Evolutionary conservation across 1,140 invertebrate species (phyloP).

Genomic region (Drosophila pseudoananassae): DNA sequence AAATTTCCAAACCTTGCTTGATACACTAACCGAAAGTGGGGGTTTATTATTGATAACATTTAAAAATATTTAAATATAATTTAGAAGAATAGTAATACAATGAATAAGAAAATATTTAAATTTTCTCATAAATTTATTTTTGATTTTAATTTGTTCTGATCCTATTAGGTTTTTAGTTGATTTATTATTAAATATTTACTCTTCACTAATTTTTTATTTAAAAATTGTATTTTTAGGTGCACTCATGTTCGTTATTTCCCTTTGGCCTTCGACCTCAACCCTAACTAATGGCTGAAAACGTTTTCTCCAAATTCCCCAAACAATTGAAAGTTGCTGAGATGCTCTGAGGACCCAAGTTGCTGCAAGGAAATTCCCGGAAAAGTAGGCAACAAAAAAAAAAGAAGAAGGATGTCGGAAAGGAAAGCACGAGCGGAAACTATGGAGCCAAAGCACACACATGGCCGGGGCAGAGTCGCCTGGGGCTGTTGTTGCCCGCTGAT

Average conservation of each 20-base stretch:
- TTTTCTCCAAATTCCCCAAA: constrained; percentile 66
- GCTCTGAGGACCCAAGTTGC: neutral
- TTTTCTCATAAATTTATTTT: no score
- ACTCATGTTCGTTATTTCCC: neutral
- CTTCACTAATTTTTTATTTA: neutral
- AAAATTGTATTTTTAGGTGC: constrained; percentile 3
- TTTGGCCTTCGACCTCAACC: constrained; percentile 15
- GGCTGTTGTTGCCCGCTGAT: constrained; percentile 40
- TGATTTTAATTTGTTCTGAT: no score
- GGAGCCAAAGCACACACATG: constrained; percentile 21
- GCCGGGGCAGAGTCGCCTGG: neutral
- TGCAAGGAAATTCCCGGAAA: constrained; percentile 7
- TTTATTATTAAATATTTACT: neutral
- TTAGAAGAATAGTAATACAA: neutral
- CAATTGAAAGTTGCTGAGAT: constrained; percentile 64
- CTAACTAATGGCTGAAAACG: constrained; percentile 70
- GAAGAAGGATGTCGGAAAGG: neutral
- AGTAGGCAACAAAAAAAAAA: neutral
- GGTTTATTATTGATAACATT: neutral
- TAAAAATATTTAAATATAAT: neutral
- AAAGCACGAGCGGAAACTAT: constrained; percentile 16
- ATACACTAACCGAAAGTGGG: neutral
- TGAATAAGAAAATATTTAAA: no score
- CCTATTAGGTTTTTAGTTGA: neutral
- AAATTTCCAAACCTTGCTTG: neutral